These are phyloP conservation scores for Bryconaethiops microstoma DNA, from an alignment of 2,797 vertebrate species.

Conservation along the genomic window DNA sequence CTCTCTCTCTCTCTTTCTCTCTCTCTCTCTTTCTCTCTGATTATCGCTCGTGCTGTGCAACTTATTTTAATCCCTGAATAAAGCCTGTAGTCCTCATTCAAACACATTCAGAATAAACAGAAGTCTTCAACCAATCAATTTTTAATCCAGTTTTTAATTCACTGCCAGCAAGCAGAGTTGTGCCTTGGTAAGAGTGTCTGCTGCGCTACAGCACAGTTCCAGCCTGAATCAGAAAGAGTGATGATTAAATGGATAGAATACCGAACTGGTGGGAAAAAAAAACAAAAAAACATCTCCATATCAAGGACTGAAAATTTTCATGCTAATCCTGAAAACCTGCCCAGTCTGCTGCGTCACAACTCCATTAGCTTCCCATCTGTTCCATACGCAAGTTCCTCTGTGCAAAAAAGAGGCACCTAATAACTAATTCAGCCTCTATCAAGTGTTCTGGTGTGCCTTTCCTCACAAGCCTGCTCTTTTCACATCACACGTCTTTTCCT, in stretches of 20 bases:
- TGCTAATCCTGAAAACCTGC: neutral
- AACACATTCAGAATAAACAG: neutral
- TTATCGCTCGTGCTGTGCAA: neutral
- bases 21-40: neutral
- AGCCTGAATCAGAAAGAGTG: neutral
- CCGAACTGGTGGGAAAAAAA: neutral
- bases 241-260: neutral
- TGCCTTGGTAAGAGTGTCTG: too few relatives aligned
- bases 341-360: neutral
- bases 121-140: neutral
- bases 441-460: neutral
- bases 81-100: neutral
- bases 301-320: neutral
- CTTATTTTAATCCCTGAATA: neutral
- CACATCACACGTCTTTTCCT: neutral
- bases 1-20: neutral
- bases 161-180: neutral
- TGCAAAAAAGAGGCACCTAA: constrained; percentile 2
- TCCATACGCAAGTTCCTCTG: neutral
- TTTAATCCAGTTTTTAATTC: neutral
- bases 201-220: neutral
- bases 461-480: neutral
- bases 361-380: constrained; percentile 30
- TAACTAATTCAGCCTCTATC: constrained; percentile 1
- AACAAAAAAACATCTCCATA: neutral